These are phyloP conservation scores for Apodemus speciosus DNA, from an alignment of 2,113 vertebrate species.

Conservation along the genomic window DNA sequence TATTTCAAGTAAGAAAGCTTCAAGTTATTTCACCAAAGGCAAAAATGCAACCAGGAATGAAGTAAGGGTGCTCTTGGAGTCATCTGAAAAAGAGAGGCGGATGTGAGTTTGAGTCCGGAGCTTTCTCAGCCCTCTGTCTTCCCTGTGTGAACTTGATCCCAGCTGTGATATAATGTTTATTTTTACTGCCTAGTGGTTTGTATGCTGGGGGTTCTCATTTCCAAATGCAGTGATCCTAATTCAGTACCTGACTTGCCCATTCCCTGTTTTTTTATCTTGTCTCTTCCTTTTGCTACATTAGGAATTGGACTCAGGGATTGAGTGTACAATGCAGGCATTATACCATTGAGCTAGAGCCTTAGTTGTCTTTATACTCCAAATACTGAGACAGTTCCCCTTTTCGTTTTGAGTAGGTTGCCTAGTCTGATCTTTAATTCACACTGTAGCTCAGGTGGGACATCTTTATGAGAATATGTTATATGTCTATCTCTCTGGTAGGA, in stretches of 20 bases:
- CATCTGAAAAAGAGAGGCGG: not conserved
- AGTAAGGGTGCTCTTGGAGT: not conserved
- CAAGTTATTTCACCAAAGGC: not conserved
- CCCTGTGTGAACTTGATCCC: not conserved
- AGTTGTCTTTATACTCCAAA: not conserved
- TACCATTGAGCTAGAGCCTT: not conserved
- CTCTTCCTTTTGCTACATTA: not conserved
- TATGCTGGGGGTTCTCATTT: constrained; percentile 7
- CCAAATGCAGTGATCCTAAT: not conserved
- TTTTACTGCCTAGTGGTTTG: not conserved
- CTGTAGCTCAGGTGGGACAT: not conserved
- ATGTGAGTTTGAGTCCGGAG: not conserved
- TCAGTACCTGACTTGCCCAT: not conserved
- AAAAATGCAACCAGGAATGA: not conserved
- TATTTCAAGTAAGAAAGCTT: constrained; percentile 2
- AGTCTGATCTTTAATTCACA: not conserved
- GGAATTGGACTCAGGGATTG: not conserved
- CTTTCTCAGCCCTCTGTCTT: not conserved
- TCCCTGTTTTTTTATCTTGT: not conserved
- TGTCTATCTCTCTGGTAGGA: not conserved
- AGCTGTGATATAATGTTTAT: not conserved
- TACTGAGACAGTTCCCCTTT: not conserved
- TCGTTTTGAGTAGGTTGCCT: not conserved
- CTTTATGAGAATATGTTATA: not conserved
- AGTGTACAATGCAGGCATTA: no score